phyloP scores from a whole-genome alignment of 2,797 vertebrate genomes.

The Rhinatrema bivittatum region DNA sequence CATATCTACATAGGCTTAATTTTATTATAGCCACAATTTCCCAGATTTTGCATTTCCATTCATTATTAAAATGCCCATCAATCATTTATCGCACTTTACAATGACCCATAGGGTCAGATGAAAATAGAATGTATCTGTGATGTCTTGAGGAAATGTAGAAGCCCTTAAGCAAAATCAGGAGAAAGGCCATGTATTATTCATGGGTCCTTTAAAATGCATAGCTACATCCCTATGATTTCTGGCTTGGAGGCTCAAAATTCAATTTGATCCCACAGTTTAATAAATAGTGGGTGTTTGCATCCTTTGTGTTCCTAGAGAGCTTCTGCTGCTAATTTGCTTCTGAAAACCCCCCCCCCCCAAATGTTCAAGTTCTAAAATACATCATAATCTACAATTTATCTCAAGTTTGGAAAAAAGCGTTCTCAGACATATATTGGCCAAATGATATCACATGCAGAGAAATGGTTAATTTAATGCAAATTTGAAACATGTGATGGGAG shows the following conservation, averaged over 20 bases:
- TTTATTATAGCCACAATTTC: background rate
- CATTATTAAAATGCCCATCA: background rate
- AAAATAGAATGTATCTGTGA: background rate
- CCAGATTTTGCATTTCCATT: background rate
- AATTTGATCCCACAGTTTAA: background rate
- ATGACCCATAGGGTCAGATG: background rate
- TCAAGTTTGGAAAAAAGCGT: too few species aligned
- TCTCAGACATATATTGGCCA: too few species aligned
- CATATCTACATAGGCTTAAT: background rate
- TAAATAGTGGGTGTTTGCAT: conserved; percentile 1
- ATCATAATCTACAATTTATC: conserved; percentile 23
- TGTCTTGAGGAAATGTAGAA: background rate
- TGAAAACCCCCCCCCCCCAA: background rate
- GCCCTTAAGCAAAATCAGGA: background rate
- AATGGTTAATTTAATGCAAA: too few species aligned
- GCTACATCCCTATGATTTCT: conserved; percentile 19
- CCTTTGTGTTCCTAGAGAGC: conserved; percentile 19
- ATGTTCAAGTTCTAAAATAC: conserved; percentile 52
- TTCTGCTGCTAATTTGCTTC: conserved; percentile 37
- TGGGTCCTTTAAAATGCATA: background rate
- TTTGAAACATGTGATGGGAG: too few species aligned
- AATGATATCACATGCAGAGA: too few species aligned
- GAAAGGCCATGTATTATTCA: background rate
- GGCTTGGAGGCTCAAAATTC: background rate
- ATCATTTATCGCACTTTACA: background rate